Percentiles rank a stretch among this genome's conserved stretches.
Conservation (phyloP, 1,140 invertebrate genomes). For the Hestina assimilis region DNA sequence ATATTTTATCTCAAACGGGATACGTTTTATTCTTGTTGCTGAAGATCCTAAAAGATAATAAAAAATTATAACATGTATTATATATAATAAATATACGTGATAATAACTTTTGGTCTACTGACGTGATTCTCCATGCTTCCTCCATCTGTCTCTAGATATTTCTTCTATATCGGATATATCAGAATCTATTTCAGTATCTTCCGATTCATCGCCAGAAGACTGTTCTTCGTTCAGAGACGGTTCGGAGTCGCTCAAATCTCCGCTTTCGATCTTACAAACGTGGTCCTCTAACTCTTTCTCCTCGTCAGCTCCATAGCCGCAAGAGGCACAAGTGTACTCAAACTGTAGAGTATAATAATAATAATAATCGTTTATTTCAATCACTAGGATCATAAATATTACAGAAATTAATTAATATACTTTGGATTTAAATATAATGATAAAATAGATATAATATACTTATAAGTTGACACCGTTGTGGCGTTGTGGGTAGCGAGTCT, state of each 20-base stretch:
- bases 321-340: slow-evolving; percentile 32
- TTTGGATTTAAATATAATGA: no score
- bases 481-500: no score
- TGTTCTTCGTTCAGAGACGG: slow-evolving; percentile 34
- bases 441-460: no score
- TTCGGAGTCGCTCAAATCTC: slow-evolving; percentile 36
- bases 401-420: no score
- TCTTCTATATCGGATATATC: slow-evolving; percentile 40
- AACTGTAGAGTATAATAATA: slow-evolving; percentile 16
- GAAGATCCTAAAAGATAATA: slow-evolving; percentile 16
- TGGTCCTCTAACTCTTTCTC: slow-evolving; percentile 34
- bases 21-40: slow-evolving; percentile 25
- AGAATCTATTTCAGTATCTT: slow-evolving; percentile 38
- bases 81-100: no score
- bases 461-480: no score
- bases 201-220: slow-evolving; percentile 34
- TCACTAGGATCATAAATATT: no score
- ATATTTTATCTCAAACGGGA: slow-evolving; percentile 42
- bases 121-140: slow-evolving; percentile 33
- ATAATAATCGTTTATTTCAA: no score
- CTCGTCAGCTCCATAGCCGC: slow-evolving; percentile 35
- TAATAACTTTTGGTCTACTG: slow-evolving; percentile 19
- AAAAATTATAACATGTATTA: no score
- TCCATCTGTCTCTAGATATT: slow-evolving; percentile 19
- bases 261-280: slow-evolving; percentile 21